Evolutionary conservation across 2,888 invertebrate genomes (phyloP).

Genomic region (Sesamia inferens): DNA sequence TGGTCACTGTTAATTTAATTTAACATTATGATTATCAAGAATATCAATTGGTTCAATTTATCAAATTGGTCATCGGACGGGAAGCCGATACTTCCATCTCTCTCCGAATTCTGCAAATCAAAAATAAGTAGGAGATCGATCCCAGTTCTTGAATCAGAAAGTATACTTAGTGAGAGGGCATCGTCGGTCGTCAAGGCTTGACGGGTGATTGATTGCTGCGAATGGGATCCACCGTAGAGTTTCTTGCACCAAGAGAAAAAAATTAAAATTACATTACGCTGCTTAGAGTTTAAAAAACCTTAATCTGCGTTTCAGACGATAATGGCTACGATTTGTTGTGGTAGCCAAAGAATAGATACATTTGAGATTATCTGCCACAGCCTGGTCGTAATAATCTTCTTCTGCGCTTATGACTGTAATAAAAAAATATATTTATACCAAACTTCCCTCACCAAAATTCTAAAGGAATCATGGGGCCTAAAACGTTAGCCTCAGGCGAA

Average conservation of each 20-base stretch:
- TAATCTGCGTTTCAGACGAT: slow-evolving; percentile 16
- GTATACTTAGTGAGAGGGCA: slow-evolving; percentile 57
- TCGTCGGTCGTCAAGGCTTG: slow-evolving; percentile 53
- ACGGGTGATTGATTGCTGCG: slow-evolving; percentile 60
- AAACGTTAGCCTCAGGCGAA: slow-evolving; percentile 34
- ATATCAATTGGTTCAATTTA: slow-evolving; percentile 55
- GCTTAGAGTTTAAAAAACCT: slow-evolving; percentile 10
- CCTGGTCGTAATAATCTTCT: not conserved
- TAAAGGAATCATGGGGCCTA: slow-evolving; percentile 9
- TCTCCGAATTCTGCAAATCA: slow-evolving; percentile 32
- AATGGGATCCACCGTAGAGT: slow-evolving; percentile 48
- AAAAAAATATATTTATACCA: slow-evolving; percentile 28
- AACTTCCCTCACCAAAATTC: slow-evolving; percentile 1
- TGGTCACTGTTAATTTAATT: slow-evolving; percentile 55
- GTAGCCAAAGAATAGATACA: not conserved
- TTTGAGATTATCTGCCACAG: not conserved
- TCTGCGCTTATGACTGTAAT: not conserved
- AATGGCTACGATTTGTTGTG: not conserved
- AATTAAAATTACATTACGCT: slow-evolving; percentile 16
- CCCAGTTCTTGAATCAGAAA: slow-evolving; percentile 58
- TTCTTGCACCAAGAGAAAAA: slow-evolving; percentile 17
- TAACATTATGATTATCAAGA: slow-evolving; percentile 49
- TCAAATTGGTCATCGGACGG: slow-evolving; percentile 32
- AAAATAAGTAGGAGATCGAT: slow-evolving; percentile 56
- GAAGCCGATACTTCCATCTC: slow-evolving; percentile 52